Evolutionary conservation across 1,140 invertebrate species (phyloP).

Genomic region (Lepidurus couesii): DNA sequence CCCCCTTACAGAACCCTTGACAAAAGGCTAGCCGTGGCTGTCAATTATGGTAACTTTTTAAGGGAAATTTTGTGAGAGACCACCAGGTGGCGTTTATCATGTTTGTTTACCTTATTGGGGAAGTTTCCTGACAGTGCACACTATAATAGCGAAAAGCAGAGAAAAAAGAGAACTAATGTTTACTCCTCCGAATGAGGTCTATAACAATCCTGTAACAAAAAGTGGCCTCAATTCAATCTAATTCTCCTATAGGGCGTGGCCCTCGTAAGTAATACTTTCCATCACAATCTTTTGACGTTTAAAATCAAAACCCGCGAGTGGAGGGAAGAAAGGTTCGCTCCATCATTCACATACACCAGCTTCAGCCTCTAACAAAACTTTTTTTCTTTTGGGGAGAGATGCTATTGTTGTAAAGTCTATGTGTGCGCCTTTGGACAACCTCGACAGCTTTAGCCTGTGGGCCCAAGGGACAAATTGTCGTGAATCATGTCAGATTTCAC

Average conservation of each 20-base stretch:
- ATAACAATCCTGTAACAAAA: neutral
- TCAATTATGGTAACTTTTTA: neutral
- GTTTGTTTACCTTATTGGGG: neutral
- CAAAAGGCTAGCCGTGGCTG: neutral
- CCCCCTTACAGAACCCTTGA: neutral
- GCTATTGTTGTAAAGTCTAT: neutral
- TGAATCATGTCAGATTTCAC: conserved; percentile 19
- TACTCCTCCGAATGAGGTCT: neutral
- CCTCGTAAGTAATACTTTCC: neutral
- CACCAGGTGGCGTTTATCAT: neutral
- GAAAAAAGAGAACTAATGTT: neutral
- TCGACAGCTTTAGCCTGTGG: conserved; percentile 4
- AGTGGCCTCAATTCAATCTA: conserved; percentile 1
- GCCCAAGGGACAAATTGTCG: conserved; percentile 14
- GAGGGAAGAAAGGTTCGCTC: neutral
- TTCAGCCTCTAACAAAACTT: neutral
- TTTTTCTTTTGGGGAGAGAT: neutral
- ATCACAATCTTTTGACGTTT: conserved; percentile 19
- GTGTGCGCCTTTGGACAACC: neutral
- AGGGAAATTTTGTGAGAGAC: neutral
- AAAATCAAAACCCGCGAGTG: neutral
- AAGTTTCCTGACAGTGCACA: neutral
- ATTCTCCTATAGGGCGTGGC: neutral
- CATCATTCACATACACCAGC: neutral
- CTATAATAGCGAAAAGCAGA: neutral